A percentile compares a stretch with the other conserved stretches of the same genome.
Conservation (phyloP, 2,888 invertebrate species). For the Callinectes sapidus region DNA sequence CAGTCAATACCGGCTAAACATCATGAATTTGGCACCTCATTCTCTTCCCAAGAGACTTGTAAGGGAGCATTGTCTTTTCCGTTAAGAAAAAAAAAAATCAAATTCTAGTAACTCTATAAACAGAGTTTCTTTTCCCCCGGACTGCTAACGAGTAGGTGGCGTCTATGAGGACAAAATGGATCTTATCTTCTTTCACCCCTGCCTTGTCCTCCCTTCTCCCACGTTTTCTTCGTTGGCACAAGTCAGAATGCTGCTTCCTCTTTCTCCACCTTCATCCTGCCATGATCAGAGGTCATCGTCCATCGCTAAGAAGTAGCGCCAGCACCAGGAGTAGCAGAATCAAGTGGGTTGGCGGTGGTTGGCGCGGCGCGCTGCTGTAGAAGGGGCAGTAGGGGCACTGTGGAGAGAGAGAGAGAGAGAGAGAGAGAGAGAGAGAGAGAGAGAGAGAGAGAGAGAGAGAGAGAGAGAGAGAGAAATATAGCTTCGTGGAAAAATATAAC, state of each 20-base stretch:
- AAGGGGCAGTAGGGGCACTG: slow-evolving; percentile 69
- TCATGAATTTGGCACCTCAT: neutral
- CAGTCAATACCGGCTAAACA: no score
- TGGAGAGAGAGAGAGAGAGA: neutral
- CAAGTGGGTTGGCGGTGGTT: neutral
- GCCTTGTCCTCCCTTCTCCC: neutral
- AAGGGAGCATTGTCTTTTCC: neutral
- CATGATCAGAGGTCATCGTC: neutral
- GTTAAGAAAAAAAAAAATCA: neutral
- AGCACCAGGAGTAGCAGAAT: neutral
- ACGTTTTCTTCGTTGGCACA: neutral
- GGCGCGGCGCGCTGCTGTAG: slow-evolving; percentile 55
- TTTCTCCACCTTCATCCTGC: neutral
- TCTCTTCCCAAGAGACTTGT: neutral
- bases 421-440: no score
- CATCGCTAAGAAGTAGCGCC: neutral
- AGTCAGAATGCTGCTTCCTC: neutral
- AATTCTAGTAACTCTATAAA: no score
- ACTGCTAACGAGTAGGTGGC: neutral
- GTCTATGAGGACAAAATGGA: neutral
- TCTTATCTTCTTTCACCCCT: neutral
- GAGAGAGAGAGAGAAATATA: neutral
- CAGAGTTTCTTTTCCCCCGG: no score
- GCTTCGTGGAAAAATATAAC: neutral
- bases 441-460: neutral